Conservation (phyloP, 2,113 vertebrate genomes). For the Daboia siamensis region DNA sequence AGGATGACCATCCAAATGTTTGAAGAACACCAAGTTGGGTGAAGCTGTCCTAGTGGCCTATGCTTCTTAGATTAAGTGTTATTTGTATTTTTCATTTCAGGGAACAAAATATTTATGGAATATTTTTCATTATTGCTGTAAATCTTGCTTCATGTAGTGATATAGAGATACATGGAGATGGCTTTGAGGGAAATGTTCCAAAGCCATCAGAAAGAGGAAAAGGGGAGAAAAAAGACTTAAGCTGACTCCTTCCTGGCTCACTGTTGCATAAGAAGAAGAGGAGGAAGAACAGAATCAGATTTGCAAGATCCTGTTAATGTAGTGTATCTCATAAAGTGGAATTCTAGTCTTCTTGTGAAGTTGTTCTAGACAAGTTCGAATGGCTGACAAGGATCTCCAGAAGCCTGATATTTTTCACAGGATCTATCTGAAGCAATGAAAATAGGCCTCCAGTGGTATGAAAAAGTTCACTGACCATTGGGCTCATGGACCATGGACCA, state of each 20-base stretch:
- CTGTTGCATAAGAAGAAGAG: neutral
- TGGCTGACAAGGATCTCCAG: neutral
- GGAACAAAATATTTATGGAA: neutral
- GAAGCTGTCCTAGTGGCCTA: neutral
- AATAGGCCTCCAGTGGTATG: neutral
- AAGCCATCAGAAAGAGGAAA: neutral
- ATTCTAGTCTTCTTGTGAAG: neutral
- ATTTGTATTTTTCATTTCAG: neutral
- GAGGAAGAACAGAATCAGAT: neutral
- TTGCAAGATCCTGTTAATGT: neutral
- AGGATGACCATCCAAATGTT: neutral
- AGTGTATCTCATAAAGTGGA: neutral
- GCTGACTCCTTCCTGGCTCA: neutral
- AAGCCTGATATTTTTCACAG: neutral
- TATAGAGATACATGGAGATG: neutral
- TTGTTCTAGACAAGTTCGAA: neutral
- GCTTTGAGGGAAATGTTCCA: neutral
- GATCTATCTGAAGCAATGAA: neutral
- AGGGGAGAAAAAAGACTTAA: neutral
- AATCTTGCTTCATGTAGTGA: neutral
- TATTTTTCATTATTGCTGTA: neutral
- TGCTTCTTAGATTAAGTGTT: neutral
- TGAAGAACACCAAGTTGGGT: neutral
- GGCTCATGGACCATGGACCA: neutral
- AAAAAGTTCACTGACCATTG: neutral